Evolutionary conservation across 2,797 vertebrate species (phyloP), one percentile per base, ranked within the genome.

Genomic region (Valencia hispanica): DNA sequence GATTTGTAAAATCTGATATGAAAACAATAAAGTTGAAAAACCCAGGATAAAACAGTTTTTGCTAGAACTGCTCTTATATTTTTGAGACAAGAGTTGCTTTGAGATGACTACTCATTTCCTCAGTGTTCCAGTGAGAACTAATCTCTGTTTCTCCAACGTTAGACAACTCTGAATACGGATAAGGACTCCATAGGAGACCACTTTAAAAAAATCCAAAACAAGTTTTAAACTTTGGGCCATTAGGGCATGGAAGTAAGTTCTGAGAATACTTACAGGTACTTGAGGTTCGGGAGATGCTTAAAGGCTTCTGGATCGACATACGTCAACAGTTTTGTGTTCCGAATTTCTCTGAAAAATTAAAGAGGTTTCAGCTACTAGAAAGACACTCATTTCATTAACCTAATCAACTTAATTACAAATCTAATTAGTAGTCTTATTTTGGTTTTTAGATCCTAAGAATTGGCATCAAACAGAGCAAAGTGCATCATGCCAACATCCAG

Each of bases 181-280:
- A 63, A 14, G 14, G 6, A 32, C 59, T 34, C 32, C 18, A 63
- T 3, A 6, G 32, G 22, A 63, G 1, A 10, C 9, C 32, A 65
- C 61, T 39, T 65, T 20, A 0, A 12, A 39, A 65, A 63, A 8
- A 65, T 12, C 22, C 15, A 41, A 20, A 20, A 17, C 15, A 41
- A 7, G 10, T n/a, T 18, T 65, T 25, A 18, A 36, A 25, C 32
- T 25, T 12, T 5, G 20, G 11, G 20, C 32, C 32, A 1, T 36
- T 22, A 63, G 9, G 10, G 20, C 4, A 10, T 1, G 34, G 34
- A 22, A 51, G 32, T 14, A 22, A 9, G 10, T 9, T 63, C 57
- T 51, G 11, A 41, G 50, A 77, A 53, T 93, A 96, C 98, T 98
- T 89, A 99, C 98, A 99, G 93, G 84, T 98, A 98, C 91, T 97